Conservation (phyloP, 2,888 invertebrate species). For the Nemotelus pantherinus region DNA sequence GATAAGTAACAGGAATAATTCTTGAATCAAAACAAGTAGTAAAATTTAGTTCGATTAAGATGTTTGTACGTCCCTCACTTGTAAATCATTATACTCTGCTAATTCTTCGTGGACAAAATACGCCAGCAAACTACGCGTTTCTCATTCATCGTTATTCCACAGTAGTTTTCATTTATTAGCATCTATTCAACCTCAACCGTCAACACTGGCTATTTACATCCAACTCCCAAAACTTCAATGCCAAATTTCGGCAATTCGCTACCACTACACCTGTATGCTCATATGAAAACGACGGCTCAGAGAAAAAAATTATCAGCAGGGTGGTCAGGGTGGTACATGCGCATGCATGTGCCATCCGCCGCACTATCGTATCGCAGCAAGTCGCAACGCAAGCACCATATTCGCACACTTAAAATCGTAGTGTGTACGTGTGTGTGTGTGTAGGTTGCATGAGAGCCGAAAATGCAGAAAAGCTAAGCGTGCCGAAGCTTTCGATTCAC, state of each 20-base stretch:
- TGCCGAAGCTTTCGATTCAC: slow-evolving; percentile 11
- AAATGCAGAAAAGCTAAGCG: slow-evolving; percentile 29
- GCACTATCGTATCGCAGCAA: slow-evolving; percentile 3
- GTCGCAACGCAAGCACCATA: slow-evolving; percentile 1
- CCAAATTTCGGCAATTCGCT: slow-evolving; percentile 49
- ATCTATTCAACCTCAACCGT: not conserved
- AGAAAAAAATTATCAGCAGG: not conserved
- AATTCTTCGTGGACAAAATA: too few species aligned
- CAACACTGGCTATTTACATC: not conserved
- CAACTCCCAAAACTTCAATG: slow-evolving; percentile 48
- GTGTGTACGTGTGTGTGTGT: too few species aligned
- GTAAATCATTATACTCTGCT: too few species aligned
- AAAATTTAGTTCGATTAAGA: too few species aligned
- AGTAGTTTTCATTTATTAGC: too few species aligned
- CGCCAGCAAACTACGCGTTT: too few species aligned
- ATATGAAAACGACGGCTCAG: not conserved
- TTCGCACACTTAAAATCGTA: not conserved
- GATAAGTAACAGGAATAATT: too few species aligned
- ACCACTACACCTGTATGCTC: slow-evolving; percentile 37
- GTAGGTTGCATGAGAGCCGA: not conserved
- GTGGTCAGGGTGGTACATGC: slow-evolving; percentile 28
- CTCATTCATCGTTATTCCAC: too few species aligned
- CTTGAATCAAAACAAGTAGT: too few species aligned
- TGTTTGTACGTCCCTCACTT: too few species aligned
- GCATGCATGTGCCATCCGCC: slow-evolving; percentile 36